A percentile compares a stretch with the other conserved stretches of the same genome.
Evolutionary conservation across 2,888 invertebrate genomes (phyloP).

Genomic region (Panzeria rudis): DNA sequence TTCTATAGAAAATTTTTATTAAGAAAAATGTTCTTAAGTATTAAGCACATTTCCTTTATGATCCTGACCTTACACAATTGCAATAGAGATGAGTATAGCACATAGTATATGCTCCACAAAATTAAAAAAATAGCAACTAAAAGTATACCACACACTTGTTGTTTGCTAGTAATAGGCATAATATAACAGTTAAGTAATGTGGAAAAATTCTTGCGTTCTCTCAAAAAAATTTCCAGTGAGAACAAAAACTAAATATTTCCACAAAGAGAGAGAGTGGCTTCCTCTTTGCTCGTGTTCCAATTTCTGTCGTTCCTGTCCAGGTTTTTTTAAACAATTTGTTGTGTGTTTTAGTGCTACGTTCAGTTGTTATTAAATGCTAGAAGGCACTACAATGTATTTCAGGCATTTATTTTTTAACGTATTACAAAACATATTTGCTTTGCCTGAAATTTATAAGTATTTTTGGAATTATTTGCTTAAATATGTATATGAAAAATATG

Average conservation of each 20-base stretch:
- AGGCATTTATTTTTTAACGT: neutral
- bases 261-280: neutral
- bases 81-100: conserved; percentile 27
- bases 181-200: conserved; percentile 48
- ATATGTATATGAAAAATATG: neutral
- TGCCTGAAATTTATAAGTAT: no score
- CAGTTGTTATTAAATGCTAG: conserved; percentile 9
- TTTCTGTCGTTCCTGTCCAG: neutral
- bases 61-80: conserved; percentile 64
- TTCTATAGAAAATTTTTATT: neutral
- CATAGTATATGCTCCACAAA: neutral
- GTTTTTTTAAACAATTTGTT: conserved; percentile 15
- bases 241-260: neutral
- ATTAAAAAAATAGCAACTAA: conserved; percentile 3
- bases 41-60: conserved; percentile 25
- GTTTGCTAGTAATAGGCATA: conserved; percentile 25
- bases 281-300: conserved; percentile 11
- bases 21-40: no score
- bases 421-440: no score
- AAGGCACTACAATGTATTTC: neutral
- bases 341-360: conserved; percentile 16
- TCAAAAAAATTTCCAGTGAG: conserved; percentile 49
- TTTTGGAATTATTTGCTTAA: neutral
- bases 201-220: neutral
- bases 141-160: conserved; percentile 66